Evolutionary conservation across 2,888 invertebrate genomes (phyloP), one percentile per base, ranked within the genome.

Genomic region (Calameuta pallipes): DNA sequence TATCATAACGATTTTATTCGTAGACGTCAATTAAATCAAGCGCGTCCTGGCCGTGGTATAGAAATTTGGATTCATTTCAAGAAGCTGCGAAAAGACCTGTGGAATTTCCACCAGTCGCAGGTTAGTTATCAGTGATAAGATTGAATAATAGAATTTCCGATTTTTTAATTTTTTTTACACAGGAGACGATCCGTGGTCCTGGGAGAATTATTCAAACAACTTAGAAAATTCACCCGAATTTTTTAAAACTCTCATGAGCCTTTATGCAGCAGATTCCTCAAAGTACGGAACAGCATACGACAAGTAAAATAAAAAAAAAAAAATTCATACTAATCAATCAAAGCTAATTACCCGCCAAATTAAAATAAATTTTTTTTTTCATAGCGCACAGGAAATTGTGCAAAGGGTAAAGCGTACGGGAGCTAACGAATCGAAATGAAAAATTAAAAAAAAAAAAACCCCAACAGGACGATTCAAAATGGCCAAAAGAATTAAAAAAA

Each of bases 181-280:
- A 82, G 81, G 80, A 36, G 74, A 36, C 56, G 85, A 85, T 73
- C 83, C 81, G 68, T 85, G 82, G 74, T 77, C 86, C 1, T 89
- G 90, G 88, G 88, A 89, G 37, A 84, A 90, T 75, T 90, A 89
- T 80, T 89, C 90, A 9, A 84, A 90, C 1, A 86, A 89, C 1
- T 89, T 91, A 76, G 89, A 90, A 82, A 90, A 90, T 1, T 89
- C 90, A 1, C 86, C 85, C 13, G 90, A 90, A 80, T 81, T 56
- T 15, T 15, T 56, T 0, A 56, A 56, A 9, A 56, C 41, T 56
- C 41, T 56, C 2, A 56, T 56, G 41, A 56, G 23, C 6, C 41
- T 56, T 9, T 23, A 56, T 2, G 41, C 41, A 9, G 41, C 15
- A 23, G 41, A 56, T 56, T 23, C 41, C 41, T 23, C 41, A 23